These are phyloP conservation scores for Neoascia interrupta DNA, from an alignment of 2,888 invertebrate genomes.

Conservation along the genomic window DNA sequence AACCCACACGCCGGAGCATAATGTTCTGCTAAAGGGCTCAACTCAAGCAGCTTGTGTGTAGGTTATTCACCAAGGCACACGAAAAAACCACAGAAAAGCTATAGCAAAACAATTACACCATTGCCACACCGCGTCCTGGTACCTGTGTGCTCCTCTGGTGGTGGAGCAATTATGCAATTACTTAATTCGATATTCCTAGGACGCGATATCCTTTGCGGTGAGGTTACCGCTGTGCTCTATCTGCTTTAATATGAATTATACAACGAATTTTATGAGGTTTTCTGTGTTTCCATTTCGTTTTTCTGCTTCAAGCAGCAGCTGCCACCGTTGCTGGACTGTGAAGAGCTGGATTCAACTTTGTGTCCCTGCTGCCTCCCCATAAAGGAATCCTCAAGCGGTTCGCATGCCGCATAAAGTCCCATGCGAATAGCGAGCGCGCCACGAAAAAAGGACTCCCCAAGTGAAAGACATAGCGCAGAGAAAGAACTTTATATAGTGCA, in stretches of 20 bases:
- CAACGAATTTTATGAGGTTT: slow-evolving; percentile 59
- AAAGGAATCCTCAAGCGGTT: slow-evolving; percentile 60
- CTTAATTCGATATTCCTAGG: slow-evolving; percentile 75
- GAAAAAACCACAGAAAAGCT: slow-evolving; percentile 43
- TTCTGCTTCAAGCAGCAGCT: too few species aligned
- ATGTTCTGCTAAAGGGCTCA: slow-evolving; percentile 30
- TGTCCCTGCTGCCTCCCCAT: slow-evolving; percentile 25
- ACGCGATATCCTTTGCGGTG: slow-evolving; percentile 68
- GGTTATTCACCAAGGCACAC: slow-evolving; percentile 15
- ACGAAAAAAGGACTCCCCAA: slow-evolving; percentile 2
- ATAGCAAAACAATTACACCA: slow-evolving; percentile 68
- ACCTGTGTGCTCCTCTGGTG: slow-evolving; percentile 48
- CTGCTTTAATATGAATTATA: slow-evolving; percentile 67
- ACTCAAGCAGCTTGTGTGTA: slow-evolving; percentile 3
- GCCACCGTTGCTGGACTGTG: neutral
- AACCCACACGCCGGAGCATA: neutral
- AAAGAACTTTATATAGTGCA: neutral
- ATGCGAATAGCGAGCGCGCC: slow-evolving; percentile 33
- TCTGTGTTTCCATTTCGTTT: slow-evolving; percentile 45
- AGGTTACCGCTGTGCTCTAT: slow-evolving; percentile 53
- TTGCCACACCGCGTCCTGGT: slow-evolving; percentile 24
- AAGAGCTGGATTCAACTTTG: slow-evolving; percentile 46
- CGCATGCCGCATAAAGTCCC: slow-evolving; percentile 67
- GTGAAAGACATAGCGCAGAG: neutral
- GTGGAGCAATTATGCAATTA: slow-evolving; percentile 77